Conservation (phyloP, 1,140 invertebrate genomes). For the Drosophila tropicalis region DNA sequence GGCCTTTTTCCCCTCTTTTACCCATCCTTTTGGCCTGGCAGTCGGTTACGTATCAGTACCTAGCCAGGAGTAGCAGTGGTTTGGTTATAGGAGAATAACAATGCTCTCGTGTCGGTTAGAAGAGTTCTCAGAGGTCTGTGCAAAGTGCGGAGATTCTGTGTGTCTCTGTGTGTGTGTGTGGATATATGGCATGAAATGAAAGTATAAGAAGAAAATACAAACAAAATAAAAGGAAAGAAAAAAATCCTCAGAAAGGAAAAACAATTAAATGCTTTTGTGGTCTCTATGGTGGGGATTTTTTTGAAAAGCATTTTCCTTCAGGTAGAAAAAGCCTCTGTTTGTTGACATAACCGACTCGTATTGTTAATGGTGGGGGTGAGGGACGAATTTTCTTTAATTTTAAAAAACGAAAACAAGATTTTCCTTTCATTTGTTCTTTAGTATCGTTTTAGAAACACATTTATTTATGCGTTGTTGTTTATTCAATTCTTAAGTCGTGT, state of each 20-base stretch:
- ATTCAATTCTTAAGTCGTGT: background rate
- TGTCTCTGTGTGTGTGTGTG: background rate
- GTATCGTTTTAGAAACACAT: background rate
- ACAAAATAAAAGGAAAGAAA: background rate
- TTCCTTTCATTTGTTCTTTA: background rate
- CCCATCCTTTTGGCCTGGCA: background rate
- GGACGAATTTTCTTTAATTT: background rate
- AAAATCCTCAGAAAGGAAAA: constrained; percentile 6
- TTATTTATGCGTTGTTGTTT: background rate
- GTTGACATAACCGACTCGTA: background rate
- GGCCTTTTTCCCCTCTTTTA: background rate
- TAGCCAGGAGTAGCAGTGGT: background rate
- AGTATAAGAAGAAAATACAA: constrained; percentile 8
- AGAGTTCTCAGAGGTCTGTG: background rate
- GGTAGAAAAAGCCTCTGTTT: background rate
- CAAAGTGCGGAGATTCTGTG: too few species aligned
- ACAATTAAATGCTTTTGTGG: constrained; percentile 21
- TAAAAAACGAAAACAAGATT: background rate
- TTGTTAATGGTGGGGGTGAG: background rate
- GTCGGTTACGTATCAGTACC: constrained; percentile 7
- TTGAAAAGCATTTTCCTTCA: constrained; percentile 3
- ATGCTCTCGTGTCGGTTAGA: constrained; percentile 12
- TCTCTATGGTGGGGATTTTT: background rate
- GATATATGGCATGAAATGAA: background rate
- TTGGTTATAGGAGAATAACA: constrained; percentile 12